Evolutionary conservation across 2,888 invertebrate genomes (phyloP), one percentile per base, ranked within the genome.

Genomic region (Fabriciana adippe): DNA sequence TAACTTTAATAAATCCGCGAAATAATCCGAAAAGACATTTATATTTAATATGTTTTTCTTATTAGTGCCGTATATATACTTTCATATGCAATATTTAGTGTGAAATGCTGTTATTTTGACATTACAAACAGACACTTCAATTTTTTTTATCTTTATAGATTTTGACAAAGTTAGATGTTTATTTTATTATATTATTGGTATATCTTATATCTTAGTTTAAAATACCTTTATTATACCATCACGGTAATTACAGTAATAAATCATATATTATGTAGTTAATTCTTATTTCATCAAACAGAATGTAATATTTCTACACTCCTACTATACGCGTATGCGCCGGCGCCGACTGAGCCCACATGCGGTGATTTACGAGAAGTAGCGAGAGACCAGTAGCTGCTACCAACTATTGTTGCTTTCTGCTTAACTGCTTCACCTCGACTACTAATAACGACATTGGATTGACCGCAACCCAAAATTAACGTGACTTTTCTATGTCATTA

Each of bases 331-430:
- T 72, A 73, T 79, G 83, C 82, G 85, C 84, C 82, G 88, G 88
- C 89, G 88, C 88, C 89, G 82, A 75, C 81, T 79, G 83, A 84
- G 85, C 87, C 82, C 79, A 81, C 85, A 85, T 81, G 81, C 64
- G 71, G 72, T 82, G 84, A 87, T 85, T 88, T 86, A 88, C 85
- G 78, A 73, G 80, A 79, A 79, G 82, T 51, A 55, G n/a, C n/a
- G n/a, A n/a, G 63, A 71, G 53, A 66, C 68, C 70, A 64, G 70
- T 50, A 71, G 70, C 68, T 64, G 59, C 59, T 67, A 68, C 64
- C 62, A 68, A 64, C 68, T 63, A 71, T 66, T 68, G 55, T 64
- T 63, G 63, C 59, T 63, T 68, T 71, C 55, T 63, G 59, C 66
- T 41, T 55, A 54, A 68, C 53, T 66, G 60, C 47, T 59, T 26